Evolutionary conservation across 2,888 invertebrate species (phyloP).

Genomic region (Leucoma salicis): DNA sequence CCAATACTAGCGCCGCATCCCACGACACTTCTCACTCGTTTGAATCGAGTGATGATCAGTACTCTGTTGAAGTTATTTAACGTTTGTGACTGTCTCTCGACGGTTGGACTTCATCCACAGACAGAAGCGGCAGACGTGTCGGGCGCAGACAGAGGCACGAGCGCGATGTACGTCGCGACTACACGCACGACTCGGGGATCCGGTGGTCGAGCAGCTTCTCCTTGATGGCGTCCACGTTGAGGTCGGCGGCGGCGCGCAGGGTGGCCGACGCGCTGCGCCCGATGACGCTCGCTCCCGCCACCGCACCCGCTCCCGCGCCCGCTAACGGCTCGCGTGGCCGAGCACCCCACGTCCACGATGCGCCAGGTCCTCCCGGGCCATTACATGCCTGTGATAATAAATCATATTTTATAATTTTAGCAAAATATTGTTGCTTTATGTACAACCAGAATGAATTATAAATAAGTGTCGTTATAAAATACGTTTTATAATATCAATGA

Average conservation of each 20-base stretch:
- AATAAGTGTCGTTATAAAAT: too few species aligned
- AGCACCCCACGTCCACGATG: conserved; percentile 82
- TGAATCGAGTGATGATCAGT: too few species aligned
- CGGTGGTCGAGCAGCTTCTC: conserved; percentile 93
- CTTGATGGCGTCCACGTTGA: conserved; percentile 93
- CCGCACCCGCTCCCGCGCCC: conserved; percentile 50
- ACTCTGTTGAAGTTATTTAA: neutral
- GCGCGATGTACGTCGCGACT: conserved; percentile 49
- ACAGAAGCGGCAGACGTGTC: neutral
- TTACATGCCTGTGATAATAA: conserved; percentile 69
- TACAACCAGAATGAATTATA: too few species aligned
- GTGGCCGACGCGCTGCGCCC: conserved; percentile 77
- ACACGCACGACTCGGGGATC: conserved; percentile 94
- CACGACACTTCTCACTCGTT: neutral
- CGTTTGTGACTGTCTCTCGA: neutral
- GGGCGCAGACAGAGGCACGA: conserved; percentile 1
- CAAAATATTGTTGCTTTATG: too few species aligned
- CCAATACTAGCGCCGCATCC: neutral
- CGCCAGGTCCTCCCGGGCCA: conserved; percentile 59
- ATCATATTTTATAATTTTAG: too few species aligned
- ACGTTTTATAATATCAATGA: too few species aligned
- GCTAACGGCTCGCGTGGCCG: conserved; percentile 39
- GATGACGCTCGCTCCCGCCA: conserved; percentile 33
- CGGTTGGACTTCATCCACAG: neutral
- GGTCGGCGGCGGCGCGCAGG: conserved; percentile 69